Base-by-base conservation (phyloP, 2,113 vertebrate species). In the Eulacestoma nigropectus region DNA sequence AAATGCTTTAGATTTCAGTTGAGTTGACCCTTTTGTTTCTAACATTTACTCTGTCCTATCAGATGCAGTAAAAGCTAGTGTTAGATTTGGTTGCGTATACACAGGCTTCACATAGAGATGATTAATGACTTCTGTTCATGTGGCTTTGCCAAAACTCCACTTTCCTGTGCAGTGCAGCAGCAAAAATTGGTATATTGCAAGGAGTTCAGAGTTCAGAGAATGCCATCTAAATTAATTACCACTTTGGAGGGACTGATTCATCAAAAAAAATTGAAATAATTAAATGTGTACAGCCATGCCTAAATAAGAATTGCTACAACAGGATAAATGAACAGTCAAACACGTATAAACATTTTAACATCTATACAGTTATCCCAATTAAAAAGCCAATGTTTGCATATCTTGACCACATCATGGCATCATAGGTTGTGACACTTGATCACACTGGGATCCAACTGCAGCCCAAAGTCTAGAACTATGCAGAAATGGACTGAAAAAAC, bases 191-290 rank as follows among this genome's bases (percentile, higher is more conserved):
- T 94, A 74, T 79, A 92, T 79, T 79, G 75, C 72, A 65, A 75
- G 46, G 70, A 97, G 97, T 95, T 97, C 80, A 52, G 83, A 87
- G 93, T 96, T 97, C 97, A 97, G 94, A 96, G 92, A 94, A 97
- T 92, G 78, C 89, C 94, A 97, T 97, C 94, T 97, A 97, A 96
- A 97, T 97, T 97, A 98, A 98, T 98, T 98, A 97, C 93, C 64
- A 77, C 77, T 95, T 93, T 93, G 87, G 84, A 97, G 87, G 80
- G 95, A 95, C 88, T 95, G 95, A 97, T 96, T 98, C 88, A 97
- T 97, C 84, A 94, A 96, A 95, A 84, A 96, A 97, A 82, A 35
- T 84, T 95, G 95, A 95, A 96, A 96, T 95, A 97, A 94, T 95
- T 95, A 95, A 96, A 90, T 93, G 96, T 74, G 55, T 92, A 87